A percentile compares a stretch with the other conserved stretches of the same genome.
These are phyloP conservation scores for Callipepla californica DNA, from an alignment of 2,113 vertebrate genomes.

Conservation along the genomic window DNA sequence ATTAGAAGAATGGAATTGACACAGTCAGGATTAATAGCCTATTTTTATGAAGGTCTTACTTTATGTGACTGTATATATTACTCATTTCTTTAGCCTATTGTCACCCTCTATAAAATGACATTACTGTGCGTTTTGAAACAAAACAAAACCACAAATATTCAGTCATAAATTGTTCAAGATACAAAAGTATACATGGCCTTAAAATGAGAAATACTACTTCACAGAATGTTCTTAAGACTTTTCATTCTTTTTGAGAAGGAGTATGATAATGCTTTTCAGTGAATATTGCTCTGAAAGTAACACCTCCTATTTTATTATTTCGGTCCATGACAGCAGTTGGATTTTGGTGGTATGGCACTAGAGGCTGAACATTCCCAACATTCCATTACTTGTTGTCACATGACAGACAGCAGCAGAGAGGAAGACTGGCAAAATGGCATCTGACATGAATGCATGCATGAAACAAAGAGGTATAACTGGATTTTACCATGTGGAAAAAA, in stretches of 20 bases:
- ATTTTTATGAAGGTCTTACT: conserved; percentile 12
- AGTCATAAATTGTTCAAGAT: neutral
- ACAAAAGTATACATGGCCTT: neutral
- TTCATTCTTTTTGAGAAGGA: neutral
- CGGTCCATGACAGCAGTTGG: neutral
- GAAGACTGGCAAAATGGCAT: too few relatives aligned
- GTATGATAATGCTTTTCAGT: neutral
- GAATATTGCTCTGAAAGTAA: neutral
- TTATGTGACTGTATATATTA: neutral
- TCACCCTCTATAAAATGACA: neutral
- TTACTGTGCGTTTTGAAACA: neutral
- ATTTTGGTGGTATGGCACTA: neutral
- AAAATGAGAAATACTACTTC: neutral
- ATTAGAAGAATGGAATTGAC: neutral
- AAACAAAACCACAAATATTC: neutral
- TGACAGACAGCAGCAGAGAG: neutral
- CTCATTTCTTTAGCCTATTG: neutral
- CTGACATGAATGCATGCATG: neutral
- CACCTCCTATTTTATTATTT: neutral
- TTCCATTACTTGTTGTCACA: too few relatives aligned
- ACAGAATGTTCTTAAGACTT: neutral
- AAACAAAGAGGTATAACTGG: neutral
- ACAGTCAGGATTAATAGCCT: neutral
- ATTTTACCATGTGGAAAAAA: too few relatives aligned
- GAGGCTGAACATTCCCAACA: neutral